Conservation (phyloP, 2,888 invertebrate species). For the Rhamphomyia laevipes region DNA sequence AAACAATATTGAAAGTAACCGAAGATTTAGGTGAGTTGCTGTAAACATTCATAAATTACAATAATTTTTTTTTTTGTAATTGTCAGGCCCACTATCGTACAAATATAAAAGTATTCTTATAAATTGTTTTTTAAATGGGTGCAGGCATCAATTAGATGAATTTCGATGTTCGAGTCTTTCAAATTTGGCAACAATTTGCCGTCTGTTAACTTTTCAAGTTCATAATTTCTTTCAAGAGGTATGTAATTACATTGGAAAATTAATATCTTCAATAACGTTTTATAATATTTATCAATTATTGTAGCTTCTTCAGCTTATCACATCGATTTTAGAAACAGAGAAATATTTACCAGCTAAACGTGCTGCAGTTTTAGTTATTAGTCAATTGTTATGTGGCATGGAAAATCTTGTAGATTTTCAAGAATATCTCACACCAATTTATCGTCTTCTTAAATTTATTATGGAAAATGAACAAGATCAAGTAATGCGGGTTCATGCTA, state of each 20-base stretch:
- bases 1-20: conserved; percentile 31
- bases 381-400: conserved; percentile 31
- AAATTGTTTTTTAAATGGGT: conserved; percentile 31
- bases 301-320: conserved; percentile 22
- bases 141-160: conserved; percentile 25
- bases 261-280: not conserved
- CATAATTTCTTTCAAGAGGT: conserved; percentile 35
- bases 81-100: conserved; percentile 32
- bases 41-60: no score
- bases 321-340: conserved; percentile 26
- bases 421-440: conserved; percentile 33
- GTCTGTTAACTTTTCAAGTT: conserved; percentile 31
- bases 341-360: conserved; percentile 33
- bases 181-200: conserved; percentile 32
- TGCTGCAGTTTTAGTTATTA: conserved; percentile 30
- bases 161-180: conserved; percentile 34
- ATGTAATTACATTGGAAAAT: not conserved
- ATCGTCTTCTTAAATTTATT: conserved; percentile 26
- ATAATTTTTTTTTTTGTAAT: not conserved
- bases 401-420: conserved; percentile 32
- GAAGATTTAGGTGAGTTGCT: conserved; percentile 27
- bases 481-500: conserved; percentile 31
- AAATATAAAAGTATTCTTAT: conserved; percentile 30
- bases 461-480: conserved; percentile 26
- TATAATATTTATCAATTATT: not conserved